Base-by-base conservation (phyloP, 92 coral and sea anemone genomes). In the Porites cylindrica region DNA sequence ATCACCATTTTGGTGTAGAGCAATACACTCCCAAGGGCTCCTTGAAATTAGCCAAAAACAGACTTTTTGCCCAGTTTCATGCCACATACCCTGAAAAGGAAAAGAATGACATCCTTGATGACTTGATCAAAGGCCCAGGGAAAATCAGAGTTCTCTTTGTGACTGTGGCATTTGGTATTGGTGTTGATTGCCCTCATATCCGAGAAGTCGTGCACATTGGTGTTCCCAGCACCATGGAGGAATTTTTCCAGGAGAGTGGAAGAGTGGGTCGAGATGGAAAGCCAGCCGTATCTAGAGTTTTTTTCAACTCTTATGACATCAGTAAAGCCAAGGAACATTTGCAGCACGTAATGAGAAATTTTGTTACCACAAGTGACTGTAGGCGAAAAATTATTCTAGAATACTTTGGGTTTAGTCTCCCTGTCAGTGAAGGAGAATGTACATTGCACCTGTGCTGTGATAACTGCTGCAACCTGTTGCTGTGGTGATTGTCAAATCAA, bases 371-470 rank as follows among this genome's bases (percentile, higher is more conserved):
- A 69, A 38, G 19, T 6, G 65, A 75, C 52, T 91, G 94, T 80
- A 82, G 88, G 72, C 56, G 91, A 61, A 88, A 20, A 16, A 23
- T 83, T 13, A 88, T 88, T 14, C 14, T 88, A 26, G 5, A 77
- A 52, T 88, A 88, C 32, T 91, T 91, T 88, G 85, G 92, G 10
- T 84, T 78, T 72, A 58, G 72, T 17, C 8, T 53, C 20, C 87
- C 89, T 5, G 51, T 51, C 19, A 32, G 80, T 66, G 66, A 23
- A 51, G 24, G 47, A 6, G 80, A 81, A 74, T 78, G 69, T 2
- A 50, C n/a, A 14, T 23, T 53, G 78, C 92, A 88, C 78, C 60
- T 29, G 8, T 88, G 92, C 82, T 91, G 94, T 91, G 94, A 91
- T 66, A 75, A 75, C 66, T 75, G 65, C 65, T 53, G 19, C 20